phyloP scores from a whole-genome alignment of 2,888 invertebrate genomes.

The Ischnura elegans region DNA sequence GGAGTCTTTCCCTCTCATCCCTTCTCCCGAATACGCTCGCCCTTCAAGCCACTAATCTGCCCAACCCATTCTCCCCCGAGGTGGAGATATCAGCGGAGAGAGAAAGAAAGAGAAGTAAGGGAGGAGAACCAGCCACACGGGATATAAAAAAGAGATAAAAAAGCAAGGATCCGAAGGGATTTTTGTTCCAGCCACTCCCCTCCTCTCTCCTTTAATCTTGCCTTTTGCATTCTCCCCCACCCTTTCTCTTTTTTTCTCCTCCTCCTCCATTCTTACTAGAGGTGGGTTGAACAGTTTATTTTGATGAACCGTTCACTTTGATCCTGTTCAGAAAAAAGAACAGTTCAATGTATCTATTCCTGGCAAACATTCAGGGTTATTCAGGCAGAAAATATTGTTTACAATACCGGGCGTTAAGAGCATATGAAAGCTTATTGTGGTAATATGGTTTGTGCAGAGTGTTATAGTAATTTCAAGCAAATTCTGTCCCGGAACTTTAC shows the following conservation, averaged over 20 bases:
- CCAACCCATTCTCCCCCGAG: not conserved
- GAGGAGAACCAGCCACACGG: not conserved
- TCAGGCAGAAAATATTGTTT: too few species aligned
- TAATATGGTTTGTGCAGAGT: too few species aligned
- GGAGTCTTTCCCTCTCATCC: not conserved
- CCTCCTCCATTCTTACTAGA: not conserved
- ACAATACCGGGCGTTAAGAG: too few species aligned
- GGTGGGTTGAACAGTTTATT: too few species aligned
- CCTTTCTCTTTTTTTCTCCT: not conserved
- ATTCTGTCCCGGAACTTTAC: too few species aligned
- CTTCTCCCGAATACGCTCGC: not conserved
- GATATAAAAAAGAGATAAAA: not conserved
- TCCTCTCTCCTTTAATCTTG: not conserved
- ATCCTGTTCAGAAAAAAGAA: too few species aligned
- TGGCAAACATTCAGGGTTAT: too few species aligned
- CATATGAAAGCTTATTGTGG: too few species aligned
- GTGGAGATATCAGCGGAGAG: not conserved
- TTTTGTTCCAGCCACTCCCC: slow-evolving; percentile 25
- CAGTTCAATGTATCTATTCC: too few species aligned
- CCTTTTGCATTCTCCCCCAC: not conserved
- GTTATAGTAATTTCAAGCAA: too few species aligned
- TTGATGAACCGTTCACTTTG: too few species aligned
- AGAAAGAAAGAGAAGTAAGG: not conserved
- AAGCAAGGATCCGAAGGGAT: not conserved
- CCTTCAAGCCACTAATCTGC: not conserved